These are phyloP conservation scores for Denticeps clupeoides DNA, from an alignment of 2,797 vertebrate species.

Conservation along the genomic window DNA sequence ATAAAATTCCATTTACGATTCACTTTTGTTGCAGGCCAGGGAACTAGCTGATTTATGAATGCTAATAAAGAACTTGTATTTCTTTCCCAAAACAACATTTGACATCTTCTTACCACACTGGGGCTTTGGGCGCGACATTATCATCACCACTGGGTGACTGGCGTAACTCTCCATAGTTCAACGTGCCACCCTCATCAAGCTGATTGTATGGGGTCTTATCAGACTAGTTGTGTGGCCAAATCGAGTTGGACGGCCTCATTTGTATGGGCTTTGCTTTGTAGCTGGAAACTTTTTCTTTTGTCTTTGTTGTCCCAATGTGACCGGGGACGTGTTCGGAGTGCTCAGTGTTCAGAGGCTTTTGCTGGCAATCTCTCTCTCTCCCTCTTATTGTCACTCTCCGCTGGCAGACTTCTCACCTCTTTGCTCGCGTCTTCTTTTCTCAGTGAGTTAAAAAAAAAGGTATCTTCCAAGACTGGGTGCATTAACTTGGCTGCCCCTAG, in stretches of 20 bases:
- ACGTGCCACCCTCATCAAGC: background rate
- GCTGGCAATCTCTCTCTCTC: background rate
- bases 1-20: conserved; percentile 6
- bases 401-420: too few relatives aligned
- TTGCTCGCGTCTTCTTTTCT: too few relatives aligned
- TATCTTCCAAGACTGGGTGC: too few relatives aligned
- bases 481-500: too few relatives aligned
- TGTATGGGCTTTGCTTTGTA: background rate
- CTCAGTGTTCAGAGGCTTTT: background rate
- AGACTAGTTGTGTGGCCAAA: background rate
- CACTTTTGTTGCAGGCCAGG: background rate
- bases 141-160: too few relatives aligned
- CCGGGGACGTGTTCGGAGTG: background rate
- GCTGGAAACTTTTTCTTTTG: background rate
- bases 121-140: too few relatives aligned
- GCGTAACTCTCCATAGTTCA: too few relatives aligned
- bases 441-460: too few relatives aligned
- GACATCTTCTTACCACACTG: too few relatives aligned
- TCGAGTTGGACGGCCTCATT: background rate
- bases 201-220: background rate
- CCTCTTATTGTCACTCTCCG: background rate
- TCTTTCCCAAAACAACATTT: background rate
- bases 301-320: background rate
- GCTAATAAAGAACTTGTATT: background rate
- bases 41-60: conserved; percentile 10